Base-by-base conservation (phyloP, 2,113 vertebrate genomes). In the Antidorcas marsupialis region DNA sequence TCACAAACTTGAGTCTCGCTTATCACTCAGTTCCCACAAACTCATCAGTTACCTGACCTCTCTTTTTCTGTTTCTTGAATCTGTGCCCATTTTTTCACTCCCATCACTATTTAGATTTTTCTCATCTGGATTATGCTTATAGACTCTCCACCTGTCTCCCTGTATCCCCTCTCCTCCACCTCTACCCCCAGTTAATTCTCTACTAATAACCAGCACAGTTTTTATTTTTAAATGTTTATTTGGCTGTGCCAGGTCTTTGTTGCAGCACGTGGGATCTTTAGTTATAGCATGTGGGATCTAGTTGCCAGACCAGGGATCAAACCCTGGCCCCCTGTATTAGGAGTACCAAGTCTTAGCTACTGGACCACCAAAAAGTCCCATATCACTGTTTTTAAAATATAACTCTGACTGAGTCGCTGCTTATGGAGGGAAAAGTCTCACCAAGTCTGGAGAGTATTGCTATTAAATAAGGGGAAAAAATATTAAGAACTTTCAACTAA, bases 401-500 rank as follows among this genome's bases (percentile, higher is more conserved):
- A 91, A 45, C 10, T 82, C 60, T 39, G 15, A 57, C 10, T 81
- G 43, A 88, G 33, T 96, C 25, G 28, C 39, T 90, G 19, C 52
- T 14, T 47, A 3, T 4, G 30, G 50, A 97, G 39, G 30, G 47
- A 45, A 60, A 92, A 52, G 36, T 91, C 59, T 93, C 45, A 89
- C 52, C 23, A 64, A 55, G 71, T 95, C 36, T 87, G 36, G 30
- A 92, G 59, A 82, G 43, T 95, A n/a, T 78, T 94, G 59, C 89
- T 95, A 36, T 94, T 95, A 95, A 95, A 94, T 95, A 96, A 92
- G 47, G 52, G 11, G 9, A 2, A 82, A 90, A 90, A 95, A 62
- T 47, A 89, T 55, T 76, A 47, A 50, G 97, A 97, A 78, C 33
- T 82, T 86, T 95, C 64, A 96, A 93, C 62, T 82, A 94, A 95